A percentile compares a stretch with the other conserved stretches of the same genome.
Conservation (phyloP, 2,797 vertebrate species). For the Sebastes steindachneri region DNA sequence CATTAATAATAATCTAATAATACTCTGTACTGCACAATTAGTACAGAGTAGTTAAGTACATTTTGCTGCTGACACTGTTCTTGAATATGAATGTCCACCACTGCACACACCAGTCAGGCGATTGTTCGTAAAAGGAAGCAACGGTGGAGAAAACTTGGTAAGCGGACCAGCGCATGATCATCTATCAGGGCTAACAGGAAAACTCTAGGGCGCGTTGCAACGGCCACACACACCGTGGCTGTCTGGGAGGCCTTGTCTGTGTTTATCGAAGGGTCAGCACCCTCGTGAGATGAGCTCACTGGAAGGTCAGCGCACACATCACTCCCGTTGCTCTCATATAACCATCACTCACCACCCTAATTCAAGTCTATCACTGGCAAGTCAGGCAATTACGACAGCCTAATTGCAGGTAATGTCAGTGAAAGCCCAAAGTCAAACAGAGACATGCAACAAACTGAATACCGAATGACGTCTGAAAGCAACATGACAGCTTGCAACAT, state of each 20-base stretch:
- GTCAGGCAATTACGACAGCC: slow-evolving; percentile 59
- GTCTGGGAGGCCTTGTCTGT: slow-evolving; percentile 59
- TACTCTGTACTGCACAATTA: neutral
- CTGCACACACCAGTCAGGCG: neutral
- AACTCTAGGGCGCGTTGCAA: slow-evolving; percentile 36
- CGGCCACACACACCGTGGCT: slow-evolving; percentile 26
- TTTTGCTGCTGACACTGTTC: neutral
- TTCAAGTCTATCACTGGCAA: slow-evolving; percentile 43
- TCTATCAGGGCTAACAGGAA: slow-evolving; percentile 60
- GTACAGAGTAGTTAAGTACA: neutral
- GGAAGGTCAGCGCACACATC: slow-evolving; percentile 69
- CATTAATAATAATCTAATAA: neutral
- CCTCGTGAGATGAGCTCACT: slow-evolving; percentile 50
- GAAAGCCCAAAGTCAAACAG: slow-evolving; percentile 69
- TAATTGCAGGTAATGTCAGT: slow-evolving; percentile 73
- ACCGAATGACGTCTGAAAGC: slow-evolving; percentile 39
- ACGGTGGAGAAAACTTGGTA: slow-evolving; percentile 28
- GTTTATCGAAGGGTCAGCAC: slow-evolving; percentile 66
- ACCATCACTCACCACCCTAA: slow-evolving; percentile 65
- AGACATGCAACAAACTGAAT: slow-evolving; percentile 52
- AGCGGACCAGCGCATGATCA: slow-evolving; percentile 46
- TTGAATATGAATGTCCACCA: neutral
- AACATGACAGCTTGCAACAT: slow-evolving; percentile 64
- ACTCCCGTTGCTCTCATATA: slow-evolving; percentile 42
- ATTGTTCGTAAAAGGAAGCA: slow-evolving; percentile 16